These are phyloP conservation scores for Zaprionus africanus DNA, from an alignment of 1,140 invertebrate species.

Conservation along the genomic window DNA sequence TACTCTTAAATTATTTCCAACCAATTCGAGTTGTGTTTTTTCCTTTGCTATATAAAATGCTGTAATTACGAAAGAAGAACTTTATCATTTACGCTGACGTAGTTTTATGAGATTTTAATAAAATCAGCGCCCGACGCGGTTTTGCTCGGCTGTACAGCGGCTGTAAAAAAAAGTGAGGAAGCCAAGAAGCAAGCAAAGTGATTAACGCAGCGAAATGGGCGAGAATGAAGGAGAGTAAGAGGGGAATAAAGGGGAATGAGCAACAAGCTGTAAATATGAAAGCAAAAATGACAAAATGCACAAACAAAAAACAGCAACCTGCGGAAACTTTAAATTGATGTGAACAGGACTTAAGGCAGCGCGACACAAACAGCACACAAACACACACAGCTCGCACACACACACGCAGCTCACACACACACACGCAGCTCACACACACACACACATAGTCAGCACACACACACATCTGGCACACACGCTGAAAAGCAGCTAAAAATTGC, in stretches of 20 bases:
- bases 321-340: constrained; percentile 48
- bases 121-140: constrained; percentile 43
- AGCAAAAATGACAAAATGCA: constrained; percentile 11
- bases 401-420: constrained; percentile 10
- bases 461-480: constrained; percentile 4
- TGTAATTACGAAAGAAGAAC: constrained; percentile 47
- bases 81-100: constrained; percentile 67
- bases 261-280: constrained; percentile 32
- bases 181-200: constrained; percentile 53
- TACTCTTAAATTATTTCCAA: no score
- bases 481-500: constrained; percentile 12
- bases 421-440: not conserved
- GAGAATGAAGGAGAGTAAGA: not conserved
- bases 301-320: constrained; percentile 6
- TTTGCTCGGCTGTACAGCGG: constrained; percentile 6
- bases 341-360: constrained; percentile 27
- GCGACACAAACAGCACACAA: constrained; percentile 13
- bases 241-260: not conserved
- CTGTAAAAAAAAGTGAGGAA: constrained; percentile 39
- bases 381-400: not conserved
- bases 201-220: constrained; percentile 55
- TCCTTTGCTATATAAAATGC: not conserved
- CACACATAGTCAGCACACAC: not conserved
- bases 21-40: no score
- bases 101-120: constrained; percentile 72